phyloP scores from a whole-genome alignment of 2,113 vertebrate genomes.

The Tupaia tana region DNA sequence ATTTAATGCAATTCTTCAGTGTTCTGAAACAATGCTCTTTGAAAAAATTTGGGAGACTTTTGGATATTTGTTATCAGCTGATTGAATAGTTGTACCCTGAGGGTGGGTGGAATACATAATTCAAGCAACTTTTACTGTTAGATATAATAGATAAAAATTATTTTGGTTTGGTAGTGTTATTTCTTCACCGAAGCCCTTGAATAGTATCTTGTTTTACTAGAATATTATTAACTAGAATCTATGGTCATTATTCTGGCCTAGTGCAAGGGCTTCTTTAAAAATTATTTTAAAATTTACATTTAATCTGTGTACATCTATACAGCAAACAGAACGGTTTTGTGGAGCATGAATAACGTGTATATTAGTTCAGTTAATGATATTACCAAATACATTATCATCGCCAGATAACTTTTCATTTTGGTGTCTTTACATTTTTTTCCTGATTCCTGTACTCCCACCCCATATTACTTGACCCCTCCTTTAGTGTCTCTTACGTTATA shows the following conservation, averaged over 20 bases:
- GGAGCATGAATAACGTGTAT: too few relatives aligned
- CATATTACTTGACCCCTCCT: too few relatives aligned
- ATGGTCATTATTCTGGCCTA: neutral
- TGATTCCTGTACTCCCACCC: too few relatives aligned
- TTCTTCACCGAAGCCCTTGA: neutral
- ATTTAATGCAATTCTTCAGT: neutral
- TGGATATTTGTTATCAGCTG: neutral
- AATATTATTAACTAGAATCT: neutral
- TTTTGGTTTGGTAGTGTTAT: neutral
- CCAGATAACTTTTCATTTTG: too few relatives aligned
- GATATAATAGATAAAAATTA: neutral
- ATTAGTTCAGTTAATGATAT: too few relatives aligned
- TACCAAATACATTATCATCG: too few relatives aligned
- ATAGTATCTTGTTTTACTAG: neutral
- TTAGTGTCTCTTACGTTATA: too few relatives aligned
- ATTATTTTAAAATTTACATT: too few relatives aligned
- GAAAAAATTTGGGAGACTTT: neutral
- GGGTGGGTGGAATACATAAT: neutral
- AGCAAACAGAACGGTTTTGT: too few relatives aligned
- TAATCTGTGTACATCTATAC: too few relatives aligned
- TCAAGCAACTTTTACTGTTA: neutral
- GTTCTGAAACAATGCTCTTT: neutral
- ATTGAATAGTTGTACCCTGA: neutral
- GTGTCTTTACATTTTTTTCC: too few relatives aligned
- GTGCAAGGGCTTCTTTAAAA: neutral